Percentiles rank a stretch among this genome's conserved stretches.
Conservation (phyloP, 37 sponge, comb jelly and placozoan species). For the Diacarnus erythraeanus region DNA sequence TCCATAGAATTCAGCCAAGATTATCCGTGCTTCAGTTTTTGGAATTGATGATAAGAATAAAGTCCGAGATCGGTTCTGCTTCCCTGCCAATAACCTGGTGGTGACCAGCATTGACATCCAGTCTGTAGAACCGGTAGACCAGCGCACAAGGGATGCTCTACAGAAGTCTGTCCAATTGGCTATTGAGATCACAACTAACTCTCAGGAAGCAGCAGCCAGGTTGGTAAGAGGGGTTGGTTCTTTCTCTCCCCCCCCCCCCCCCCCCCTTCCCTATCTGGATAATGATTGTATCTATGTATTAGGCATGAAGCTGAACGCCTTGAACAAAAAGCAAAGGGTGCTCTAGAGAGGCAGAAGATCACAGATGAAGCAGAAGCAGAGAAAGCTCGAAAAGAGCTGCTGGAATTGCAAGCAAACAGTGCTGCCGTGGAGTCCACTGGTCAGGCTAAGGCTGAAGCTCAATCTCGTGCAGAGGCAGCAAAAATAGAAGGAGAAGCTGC, state of each 20-base stretch:
- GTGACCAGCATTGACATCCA: constrained; percentile 99
- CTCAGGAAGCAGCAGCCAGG: constrained; percentile 98
- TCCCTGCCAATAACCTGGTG: constrained; percentile 94
- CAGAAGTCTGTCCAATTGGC: constrained; percentile 99
- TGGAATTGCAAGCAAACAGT: constrained; percentile 94
- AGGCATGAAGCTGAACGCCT: constrained; percentile 98
- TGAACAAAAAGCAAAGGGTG: constrained; percentile 97
- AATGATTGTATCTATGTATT: neutral
- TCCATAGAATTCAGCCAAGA: constrained; percentile 94
- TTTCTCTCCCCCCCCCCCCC: no score
- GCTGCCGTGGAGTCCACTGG: constrained; percentile 99
- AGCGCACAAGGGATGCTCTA: constrained; percentile 98
- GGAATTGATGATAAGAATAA: constrained; percentile 94
- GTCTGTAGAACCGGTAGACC: constrained; percentile 99
- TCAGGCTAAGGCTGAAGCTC: constrained; percentile 99
- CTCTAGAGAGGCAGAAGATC: constrained; percentile 98
- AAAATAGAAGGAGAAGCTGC: constrained; percentile 98
- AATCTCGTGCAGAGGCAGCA: constrained; percentile 95
- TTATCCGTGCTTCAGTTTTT: constrained; percentile 98
- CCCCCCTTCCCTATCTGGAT: neutral
- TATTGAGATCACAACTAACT: constrained; percentile 99
- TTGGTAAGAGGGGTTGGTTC: constrained; percentile 50
- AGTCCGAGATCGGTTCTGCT: constrained; percentile 86
- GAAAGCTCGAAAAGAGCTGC: constrained; percentile 86
- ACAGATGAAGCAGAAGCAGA: constrained; percentile 99